Conservation (phyloP, 2,888 invertebrate species). For the Trichacis sp. region DNA sequence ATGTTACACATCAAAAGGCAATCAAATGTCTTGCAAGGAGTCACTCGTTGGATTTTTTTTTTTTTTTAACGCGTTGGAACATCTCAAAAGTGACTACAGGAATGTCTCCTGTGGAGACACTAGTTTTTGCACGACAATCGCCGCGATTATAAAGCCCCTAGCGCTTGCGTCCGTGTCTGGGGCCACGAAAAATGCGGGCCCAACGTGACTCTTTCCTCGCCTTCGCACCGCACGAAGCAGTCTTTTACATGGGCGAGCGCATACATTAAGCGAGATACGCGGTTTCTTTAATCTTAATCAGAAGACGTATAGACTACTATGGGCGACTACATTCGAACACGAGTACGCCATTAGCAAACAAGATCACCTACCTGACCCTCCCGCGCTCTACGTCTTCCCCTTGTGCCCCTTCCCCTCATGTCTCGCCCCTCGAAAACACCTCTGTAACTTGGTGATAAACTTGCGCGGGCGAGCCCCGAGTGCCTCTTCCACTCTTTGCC, state of each 20-base stretch:
- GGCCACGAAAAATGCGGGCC: constrained; percentile 7
- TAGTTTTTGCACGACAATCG: constrained; percentile 14
- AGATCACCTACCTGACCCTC: constrained; percentile 61
- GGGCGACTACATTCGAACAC: constrained; percentile 65
- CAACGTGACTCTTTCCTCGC: constrained; percentile 7
- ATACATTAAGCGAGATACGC: constrained; percentile 52
- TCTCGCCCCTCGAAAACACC: constrained; percentile 46
- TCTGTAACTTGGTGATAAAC: constrained; percentile 61
- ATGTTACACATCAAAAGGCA: too few relatives aligned
- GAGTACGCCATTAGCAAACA: constrained; percentile 68
- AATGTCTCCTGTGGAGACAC: too few relatives aligned
- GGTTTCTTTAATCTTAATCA: constrained; percentile 67
- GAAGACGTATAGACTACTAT: constrained; percentile 66
- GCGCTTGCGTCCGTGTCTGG: neutral
- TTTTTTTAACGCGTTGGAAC: too few relatives aligned
- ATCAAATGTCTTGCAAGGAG: too few relatives aligned
- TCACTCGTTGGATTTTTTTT: neutral
- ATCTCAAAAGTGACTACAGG: too few relatives aligned
- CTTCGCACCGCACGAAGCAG: constrained; percentile 9
- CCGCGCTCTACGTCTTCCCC: too few relatives aligned
- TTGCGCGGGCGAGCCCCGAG: constrained; percentile 32
- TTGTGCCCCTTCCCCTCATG: constrained; percentile 13
- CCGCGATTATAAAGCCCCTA: too few relatives aligned
- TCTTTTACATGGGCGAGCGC: constrained; percentile 23
- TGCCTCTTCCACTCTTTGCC: neutral